A percentile compares a stretch with the other conserved stretches of the same genome.
These are phyloP conservation scores for Thinocorus orbignyianus DNA, from an alignment of 2,113 vertebrate genomes.

Conservation along the genomic window DNA sequence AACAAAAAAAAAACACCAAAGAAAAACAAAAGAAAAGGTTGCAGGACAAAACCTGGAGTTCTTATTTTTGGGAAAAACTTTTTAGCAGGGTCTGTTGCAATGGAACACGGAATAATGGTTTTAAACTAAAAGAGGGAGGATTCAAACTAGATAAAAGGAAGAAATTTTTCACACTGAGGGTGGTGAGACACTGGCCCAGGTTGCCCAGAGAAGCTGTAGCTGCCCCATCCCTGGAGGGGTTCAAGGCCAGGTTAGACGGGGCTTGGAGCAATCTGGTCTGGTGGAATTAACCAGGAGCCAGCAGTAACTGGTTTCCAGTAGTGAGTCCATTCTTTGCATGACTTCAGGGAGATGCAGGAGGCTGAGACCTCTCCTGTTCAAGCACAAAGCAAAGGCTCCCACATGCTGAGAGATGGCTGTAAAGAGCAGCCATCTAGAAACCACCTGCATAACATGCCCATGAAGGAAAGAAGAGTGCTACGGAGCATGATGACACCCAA, in stretches of 20 bases:
- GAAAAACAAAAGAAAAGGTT: not conserved
- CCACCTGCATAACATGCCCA: rapidly evolving
- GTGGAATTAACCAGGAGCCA: not conserved
- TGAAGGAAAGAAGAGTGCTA: not conserved
- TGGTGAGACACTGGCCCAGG: not conserved
- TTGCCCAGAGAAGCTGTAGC: not conserved
- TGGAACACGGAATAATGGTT: not conserved
- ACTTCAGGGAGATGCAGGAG: not conserved
- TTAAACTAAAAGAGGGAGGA: not conserved
- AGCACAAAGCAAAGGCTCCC: not conserved
- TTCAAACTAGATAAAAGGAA: not conserved
- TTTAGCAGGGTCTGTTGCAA: not conserved
- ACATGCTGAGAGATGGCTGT: rapidly evolving
- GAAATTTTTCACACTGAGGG: not conserved
- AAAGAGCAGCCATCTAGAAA: not conserved
- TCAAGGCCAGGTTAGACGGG: not conserved
- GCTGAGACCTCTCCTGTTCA: not conserved
- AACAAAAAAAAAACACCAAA: not conserved
- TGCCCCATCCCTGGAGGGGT: not conserved
- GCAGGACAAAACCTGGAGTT: not conserved
- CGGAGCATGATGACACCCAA: not conserved
- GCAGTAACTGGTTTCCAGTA: not conserved
- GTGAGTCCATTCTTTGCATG: not conserved
- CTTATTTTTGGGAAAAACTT: not conserved
- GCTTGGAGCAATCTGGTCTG: not conserved